Percentiles rank a stretch among this genome's conserved stretches.
phyloP scores from a whole-genome alignment of 2,888 invertebrate species.

The Rhaphigaster nebulosa region DNA sequence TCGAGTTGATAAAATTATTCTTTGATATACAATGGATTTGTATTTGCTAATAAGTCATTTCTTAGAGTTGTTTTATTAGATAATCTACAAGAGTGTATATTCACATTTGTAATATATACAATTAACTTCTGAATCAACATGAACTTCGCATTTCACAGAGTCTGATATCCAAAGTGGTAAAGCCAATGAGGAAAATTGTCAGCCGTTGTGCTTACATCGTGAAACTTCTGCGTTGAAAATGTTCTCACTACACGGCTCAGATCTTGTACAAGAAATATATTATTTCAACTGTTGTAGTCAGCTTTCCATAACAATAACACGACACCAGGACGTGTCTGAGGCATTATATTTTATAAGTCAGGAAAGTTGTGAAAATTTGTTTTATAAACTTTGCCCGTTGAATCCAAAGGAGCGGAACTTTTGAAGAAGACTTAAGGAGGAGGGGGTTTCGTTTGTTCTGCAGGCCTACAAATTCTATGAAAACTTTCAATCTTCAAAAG shows the following conservation, averaged over 20 bases:
- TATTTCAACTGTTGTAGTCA: constrained; percentile 7
- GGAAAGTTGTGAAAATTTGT: constrained; percentile 20
- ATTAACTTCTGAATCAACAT: neutral
- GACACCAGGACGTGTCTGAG: neutral
- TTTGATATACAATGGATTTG: too few species aligned
- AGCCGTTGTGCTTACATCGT: too few species aligned
- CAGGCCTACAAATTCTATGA: neutral
- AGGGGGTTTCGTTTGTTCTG: constrained; percentile 24
- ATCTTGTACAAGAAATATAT: neutral
- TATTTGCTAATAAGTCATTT: too few species aligned
- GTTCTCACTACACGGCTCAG: neutral
- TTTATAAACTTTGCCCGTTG: constrained; percentile 22
- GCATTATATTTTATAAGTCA: constrained; percentile 22
- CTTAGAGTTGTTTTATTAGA: too few species aligned
- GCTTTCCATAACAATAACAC: constrained; percentile 26
- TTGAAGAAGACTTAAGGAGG: neutral
- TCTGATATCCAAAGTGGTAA: too few species aligned
- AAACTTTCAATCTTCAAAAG: neutral
- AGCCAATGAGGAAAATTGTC: too few species aligned
- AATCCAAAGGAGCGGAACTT: neutral
- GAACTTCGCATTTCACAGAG: too few species aligned
- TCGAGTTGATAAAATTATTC: too few species aligned
- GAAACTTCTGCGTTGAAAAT: too few species aligned
- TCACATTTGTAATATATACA: too few species aligned
- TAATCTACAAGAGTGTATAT: too few species aligned